phyloP scores from a whole-genome alignment of 2,888 invertebrate genomes.

The Drosophila crucigera region DNA sequence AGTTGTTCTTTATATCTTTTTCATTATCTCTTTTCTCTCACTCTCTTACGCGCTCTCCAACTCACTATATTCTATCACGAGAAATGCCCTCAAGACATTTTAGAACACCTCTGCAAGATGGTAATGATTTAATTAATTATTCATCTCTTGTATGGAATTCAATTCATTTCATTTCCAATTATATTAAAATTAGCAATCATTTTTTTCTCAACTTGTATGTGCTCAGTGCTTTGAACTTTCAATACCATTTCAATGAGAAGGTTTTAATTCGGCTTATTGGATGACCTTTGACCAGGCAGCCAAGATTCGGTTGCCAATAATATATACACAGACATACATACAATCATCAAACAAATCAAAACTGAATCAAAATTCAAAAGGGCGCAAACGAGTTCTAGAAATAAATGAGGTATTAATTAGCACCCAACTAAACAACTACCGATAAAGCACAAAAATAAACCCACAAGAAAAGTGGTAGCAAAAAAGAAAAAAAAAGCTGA shows the following conservation, averaged over 20 bases:
- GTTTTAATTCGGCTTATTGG: not conserved
- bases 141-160: not conserved
- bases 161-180: not conserved
- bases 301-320: not conserved
- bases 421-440: constrained; percentile 62
- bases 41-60: not conserved
- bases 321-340: constrained; percentile 17
- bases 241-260: not conserved
- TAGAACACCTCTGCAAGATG: not conserved
- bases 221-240: constrained; percentile 18
- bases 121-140: not conserved
- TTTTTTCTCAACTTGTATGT: not conserved
- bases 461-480: constrained; percentile 34
- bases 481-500: constrained; percentile 10
- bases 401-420: constrained; percentile 80
- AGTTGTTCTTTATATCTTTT: too few relatives aligned
- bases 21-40: not conserved
- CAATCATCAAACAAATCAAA: constrained; percentile 43
- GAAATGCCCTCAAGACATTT: not conserved
- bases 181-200: not conserved
- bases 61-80: not conserved
- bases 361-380: constrained; percentile 30
- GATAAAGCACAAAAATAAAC: constrained; percentile 36
- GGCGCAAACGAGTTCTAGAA: constrained; percentile 36
- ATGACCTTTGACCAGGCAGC: constrained; percentile 23